Conservation (phyloP, 2,113 vertebrate genomes). For the Serinus canaria region DNA sequence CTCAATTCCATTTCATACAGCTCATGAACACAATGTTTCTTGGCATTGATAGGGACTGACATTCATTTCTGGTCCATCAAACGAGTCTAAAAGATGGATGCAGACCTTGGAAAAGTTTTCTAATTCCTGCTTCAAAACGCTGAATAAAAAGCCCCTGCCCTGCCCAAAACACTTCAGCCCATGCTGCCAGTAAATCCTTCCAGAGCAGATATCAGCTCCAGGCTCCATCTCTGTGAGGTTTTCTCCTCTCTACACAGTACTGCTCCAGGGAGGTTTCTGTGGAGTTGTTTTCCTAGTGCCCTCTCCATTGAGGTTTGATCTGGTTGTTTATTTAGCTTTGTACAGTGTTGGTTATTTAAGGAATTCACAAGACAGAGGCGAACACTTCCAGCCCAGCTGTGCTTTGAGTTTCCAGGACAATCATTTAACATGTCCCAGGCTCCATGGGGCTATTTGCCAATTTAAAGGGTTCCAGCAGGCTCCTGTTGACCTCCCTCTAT, state of each 20-base stretch:
- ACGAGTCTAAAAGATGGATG: neutral
- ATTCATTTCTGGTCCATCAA: neutral
- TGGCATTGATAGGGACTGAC: neutral
- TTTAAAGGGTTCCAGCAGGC: neutral
- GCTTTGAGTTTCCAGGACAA: neutral
- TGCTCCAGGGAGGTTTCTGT: neutral
- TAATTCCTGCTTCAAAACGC: neutral
- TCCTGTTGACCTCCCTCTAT: neutral
- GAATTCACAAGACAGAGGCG: slow-evolving; percentile 28
- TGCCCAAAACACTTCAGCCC: neutral
- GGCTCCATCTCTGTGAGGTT: neutral
- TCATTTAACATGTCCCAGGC: neutral
- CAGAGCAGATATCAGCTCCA: neutral
- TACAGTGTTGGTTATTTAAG: slow-evolving; percentile 30
- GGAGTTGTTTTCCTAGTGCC: neutral
- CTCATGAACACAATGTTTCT: neutral
- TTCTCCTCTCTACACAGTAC: neutral
- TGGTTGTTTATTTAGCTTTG: slow-evolving; percentile 21
- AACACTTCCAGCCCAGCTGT: neutral
- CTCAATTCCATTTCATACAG: neutral
- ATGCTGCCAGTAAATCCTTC: neutral
- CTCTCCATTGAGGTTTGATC: neutral
- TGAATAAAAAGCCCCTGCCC: neutral
- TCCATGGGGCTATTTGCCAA: neutral
- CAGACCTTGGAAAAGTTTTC: slow-evolving; percentile 22